These are phyloP conservation scores for Pyrgus malvae DNA, from an alignment of 2,888 invertebrate genomes.

Conservation along the genomic window DNA sequence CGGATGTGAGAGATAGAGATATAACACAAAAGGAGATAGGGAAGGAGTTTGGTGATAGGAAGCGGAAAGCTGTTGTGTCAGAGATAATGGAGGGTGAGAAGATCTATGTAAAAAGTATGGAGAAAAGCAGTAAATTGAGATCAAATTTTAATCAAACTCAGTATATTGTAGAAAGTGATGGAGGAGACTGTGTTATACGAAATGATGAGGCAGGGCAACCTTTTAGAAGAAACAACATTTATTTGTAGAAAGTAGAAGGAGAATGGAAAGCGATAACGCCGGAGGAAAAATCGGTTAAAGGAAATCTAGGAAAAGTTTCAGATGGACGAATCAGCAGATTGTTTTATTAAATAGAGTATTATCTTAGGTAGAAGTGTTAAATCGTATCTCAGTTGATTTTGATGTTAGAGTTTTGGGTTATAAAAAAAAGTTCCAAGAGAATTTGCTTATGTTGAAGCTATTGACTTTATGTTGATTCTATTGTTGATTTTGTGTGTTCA, in stretches of 20 bases:
- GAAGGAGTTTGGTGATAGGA: slow-evolving; percentile 15
- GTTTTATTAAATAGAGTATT: not conserved
- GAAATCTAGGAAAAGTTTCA: no score
- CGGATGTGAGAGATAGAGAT: slow-evolving; percentile 29
- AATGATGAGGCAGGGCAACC: slow-evolving; percentile 5
- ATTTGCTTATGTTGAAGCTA: not conserved
- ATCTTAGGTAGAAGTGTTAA: not conserved
- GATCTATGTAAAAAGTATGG: slow-evolving; percentile 1
- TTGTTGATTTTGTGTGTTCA: not conserved
- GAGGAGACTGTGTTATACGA: slow-evolving; percentile 1
- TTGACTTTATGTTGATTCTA: not conserved
- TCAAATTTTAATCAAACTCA: slow-evolving; percentile 1
- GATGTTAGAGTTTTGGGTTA: not conserved
- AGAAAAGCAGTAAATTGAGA: slow-evolving; percentile 3
- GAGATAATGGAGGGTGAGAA: not conserved
- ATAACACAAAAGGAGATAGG: slow-evolving; percentile 30
- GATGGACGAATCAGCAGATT: not conserved
- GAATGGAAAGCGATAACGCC: no score
- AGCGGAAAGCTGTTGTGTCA: not conserved
- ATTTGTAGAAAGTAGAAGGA: slow-evolving; percentile 12
- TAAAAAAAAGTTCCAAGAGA: not conserved
- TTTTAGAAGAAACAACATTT: slow-evolving; percentile 5
- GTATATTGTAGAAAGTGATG: not conserved
- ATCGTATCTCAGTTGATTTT: not conserved
- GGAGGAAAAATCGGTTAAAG: no score